Percentiles rank a stretch among this genome's conserved stretches.
Conservation (phyloP, 2,797 vertebrate species). For the Monodelphis domestica region DNA sequence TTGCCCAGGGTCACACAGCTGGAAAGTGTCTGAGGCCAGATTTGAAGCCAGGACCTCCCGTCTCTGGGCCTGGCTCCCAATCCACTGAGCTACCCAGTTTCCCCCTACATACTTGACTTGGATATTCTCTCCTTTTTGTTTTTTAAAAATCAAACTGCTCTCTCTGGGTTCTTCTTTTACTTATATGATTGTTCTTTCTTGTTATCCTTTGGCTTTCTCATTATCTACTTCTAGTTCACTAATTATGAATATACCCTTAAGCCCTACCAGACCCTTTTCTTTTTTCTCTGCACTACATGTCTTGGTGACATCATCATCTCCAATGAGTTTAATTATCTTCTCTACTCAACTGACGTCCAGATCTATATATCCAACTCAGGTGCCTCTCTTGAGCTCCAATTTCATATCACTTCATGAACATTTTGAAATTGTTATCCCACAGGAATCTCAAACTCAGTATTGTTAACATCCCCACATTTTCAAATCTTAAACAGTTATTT, state of each 20-base stretch:
- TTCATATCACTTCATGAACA: not conserved
- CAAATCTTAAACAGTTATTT: not conserved
- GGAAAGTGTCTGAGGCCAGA: too few species aligned
- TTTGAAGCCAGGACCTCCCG: too few species aligned
- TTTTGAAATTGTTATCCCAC: not conserved
- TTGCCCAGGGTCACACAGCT: too few species aligned
- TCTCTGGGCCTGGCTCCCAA: too few species aligned
- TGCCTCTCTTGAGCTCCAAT: not conserved
- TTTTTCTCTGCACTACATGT: not conserved
- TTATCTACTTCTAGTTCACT: not conserved
- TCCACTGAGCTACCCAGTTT: too few species aligned
- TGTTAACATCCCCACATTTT: not conserved
- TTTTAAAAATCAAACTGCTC: not conserved
- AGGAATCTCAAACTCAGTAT: not conserved
- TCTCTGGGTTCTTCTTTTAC: not conserved
- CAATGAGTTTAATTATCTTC: not conserved
- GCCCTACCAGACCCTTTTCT: not conserved
- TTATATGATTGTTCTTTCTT: not conserved
- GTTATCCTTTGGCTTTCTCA: not conserved
- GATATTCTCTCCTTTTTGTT: not conserved
- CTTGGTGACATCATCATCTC: not conserved
- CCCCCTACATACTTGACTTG: not conserved
- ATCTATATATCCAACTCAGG: not conserved
- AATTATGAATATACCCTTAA: not conserved
- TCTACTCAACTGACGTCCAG: not conserved